Base-by-base conservation (phyloP, 2,113 vertebrate genomes). In the Sinocyclocheilus rhinocerous region DNA sequence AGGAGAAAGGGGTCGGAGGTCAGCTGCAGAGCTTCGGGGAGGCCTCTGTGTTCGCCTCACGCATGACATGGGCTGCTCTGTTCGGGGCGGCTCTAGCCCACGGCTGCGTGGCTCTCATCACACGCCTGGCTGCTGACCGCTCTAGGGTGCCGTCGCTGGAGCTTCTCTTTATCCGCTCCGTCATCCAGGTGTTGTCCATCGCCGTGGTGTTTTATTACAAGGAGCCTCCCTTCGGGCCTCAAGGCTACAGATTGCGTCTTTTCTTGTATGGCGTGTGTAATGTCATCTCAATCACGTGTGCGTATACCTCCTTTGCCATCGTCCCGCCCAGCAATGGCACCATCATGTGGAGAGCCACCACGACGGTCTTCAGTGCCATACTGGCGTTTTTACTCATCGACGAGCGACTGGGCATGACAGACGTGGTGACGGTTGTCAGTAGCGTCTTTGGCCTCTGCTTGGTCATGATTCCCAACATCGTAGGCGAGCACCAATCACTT, bases 211-310 rank as follows among this genome's bases (percentile, higher is more conserved):
- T 96, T 91, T 98, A 99, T 69, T 94, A 96, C 89, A 95, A 96
- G 0, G 97, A 99, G 92, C 93, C 96, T 1, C 97, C 97, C 39
- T 98, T 99, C n/a, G 98, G 98, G 42, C 97, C 97, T 15, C 96
- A 93, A 87, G 97, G 98, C 84, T 97, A 97, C 93, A 95, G 97
- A 61, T 90, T 98, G 78, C 95, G 96, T 18, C 96, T 99, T 76
- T 98, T 99, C 94, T 96, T 97, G 91, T 99, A 98, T 0, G 98
- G 98, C 4, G 93, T 98, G 9, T 99, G 97, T 93, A 99, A 99
- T 4, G 97, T 99, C 52, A 97, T 99, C 89, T 99, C 98, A 10
- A 99, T 99, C 92, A 98, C 97, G 55, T 99, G 98, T 92, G 98
- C 98, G 87, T 99, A 99, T 83, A 99, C 98, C 2, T 98, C 97